phyloP scores from a whole-genome alignment of 2,888 invertebrate genomes.

The Steromphala cineraria region DNA sequence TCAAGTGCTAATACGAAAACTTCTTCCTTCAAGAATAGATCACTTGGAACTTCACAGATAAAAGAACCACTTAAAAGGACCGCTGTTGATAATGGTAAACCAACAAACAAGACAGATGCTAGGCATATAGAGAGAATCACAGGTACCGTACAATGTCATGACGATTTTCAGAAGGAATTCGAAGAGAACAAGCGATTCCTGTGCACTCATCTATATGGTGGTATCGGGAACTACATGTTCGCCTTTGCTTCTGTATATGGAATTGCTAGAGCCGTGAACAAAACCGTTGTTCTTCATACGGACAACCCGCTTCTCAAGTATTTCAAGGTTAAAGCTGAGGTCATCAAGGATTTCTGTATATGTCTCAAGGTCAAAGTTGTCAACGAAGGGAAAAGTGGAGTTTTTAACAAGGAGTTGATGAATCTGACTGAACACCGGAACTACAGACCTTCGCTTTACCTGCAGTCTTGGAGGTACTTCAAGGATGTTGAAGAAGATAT shows the following conservation, averaged over 20 bases:
- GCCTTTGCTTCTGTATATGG: conserved; percentile 22
- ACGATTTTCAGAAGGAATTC: background rate
- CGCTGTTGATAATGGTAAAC: too few relatives aligned
- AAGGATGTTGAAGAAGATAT: background rate
- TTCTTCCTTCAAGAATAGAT: too few relatives aligned
- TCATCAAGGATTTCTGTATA: background rate
- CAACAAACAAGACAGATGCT: too few relatives aligned
- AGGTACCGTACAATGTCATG: background rate
- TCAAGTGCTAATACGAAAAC: too few relatives aligned
- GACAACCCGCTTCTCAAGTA: background rate
- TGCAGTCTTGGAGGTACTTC: conserved; percentile 27
- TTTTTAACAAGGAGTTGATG: background rate
- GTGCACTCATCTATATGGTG: conserved; percentile 15
- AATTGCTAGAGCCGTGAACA: conserved; percentile 11
- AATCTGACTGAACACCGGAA: background rate
- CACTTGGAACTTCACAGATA: too few relatives aligned
- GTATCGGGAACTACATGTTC: conserved; percentile 26
- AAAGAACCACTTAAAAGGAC: too few relatives aligned
- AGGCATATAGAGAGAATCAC: too few relatives aligned
- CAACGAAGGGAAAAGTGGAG: background rate
- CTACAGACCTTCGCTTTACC: background rate
- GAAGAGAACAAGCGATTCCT: background rate
- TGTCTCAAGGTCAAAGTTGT: background rate
- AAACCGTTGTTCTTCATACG: background rate
- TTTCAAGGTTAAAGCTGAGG: background rate